Percentiles rank a stretch among this genome's conserved stretches.
phyloP scores from a whole-genome alignment of 2,888 invertebrate species.

The Lithosia quadra region DNA sequence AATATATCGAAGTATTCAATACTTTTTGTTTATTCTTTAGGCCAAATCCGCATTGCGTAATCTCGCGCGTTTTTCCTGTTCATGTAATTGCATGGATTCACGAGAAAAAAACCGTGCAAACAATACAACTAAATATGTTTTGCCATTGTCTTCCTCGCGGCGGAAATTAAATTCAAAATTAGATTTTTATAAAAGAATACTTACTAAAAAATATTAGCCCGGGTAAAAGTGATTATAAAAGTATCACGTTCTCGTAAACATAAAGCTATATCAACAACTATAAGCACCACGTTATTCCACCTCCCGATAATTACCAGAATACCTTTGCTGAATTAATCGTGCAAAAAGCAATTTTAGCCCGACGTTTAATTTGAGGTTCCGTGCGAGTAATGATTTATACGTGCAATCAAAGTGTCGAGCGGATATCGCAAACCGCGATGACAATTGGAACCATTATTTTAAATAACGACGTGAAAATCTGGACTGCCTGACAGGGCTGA shows the following conservation, averaged over 20 bases:
- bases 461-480: constrained; percentile 30
- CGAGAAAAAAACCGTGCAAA: background rate
- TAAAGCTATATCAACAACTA: constrained; percentile 3
- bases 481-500: background rate
- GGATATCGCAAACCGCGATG: constrained; percentile 40
- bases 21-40: background rate
- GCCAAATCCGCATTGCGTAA: background rate
- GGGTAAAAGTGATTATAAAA: background rate
- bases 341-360: constrained; percentile 58
- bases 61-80: background rate
- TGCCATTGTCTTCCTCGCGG: too few relatives aligned
- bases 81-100: background rate
- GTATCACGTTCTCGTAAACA: constrained; percentile 6
- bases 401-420: constrained; percentile 63
- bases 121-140: too few relatives aligned
- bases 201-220: too few relatives aligned
- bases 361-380: constrained; percentile 60
- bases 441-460: constrained; percentile 39
- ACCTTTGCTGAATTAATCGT: constrained; percentile 45
- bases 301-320: constrained; percentile 45
- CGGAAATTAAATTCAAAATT: too few relatives aligned
- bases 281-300: constrained; percentile 14
- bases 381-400: constrained; percentile 63
- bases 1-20: background rate
- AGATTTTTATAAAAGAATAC: too few relatives aligned